A percentile compares a stretch with the other conserved stretches of the same genome.
These are phyloP conservation scores for Triplophysa yarkandensis DNA, from an alignment of 2,797 vertebrate species.

Conservation along the genomic window DNA sequence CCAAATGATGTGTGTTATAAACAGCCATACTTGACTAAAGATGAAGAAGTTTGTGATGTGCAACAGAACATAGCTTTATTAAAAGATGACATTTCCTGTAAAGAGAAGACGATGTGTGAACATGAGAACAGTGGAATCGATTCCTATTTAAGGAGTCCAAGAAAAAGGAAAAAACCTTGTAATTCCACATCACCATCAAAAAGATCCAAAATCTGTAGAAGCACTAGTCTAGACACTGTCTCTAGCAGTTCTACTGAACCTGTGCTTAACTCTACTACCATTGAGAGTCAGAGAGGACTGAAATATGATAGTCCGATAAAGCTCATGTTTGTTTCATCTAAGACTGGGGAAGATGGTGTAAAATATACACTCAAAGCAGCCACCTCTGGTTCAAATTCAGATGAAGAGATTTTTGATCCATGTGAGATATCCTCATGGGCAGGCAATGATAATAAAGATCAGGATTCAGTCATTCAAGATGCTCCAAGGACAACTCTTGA, in stretches of 20 bases:
- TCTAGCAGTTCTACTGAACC: constrained; percentile 39
- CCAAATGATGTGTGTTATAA: constrained; percentile 14
- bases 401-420: constrained; percentile 77
- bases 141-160: constrained; percentile 45
- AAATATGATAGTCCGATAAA: constrained; percentile 91
- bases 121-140: constrained; percentile 28
- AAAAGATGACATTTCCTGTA: constrained; percentile 42
- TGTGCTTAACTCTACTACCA: constrained; percentile 40
- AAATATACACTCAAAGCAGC: constrained; percentile 91
- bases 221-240: constrained; percentile 24
- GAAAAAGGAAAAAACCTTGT: constrained; percentile 41
- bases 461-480: constrained; percentile 50
- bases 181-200: constrained; percentile 58
- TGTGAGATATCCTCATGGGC: constrained; percentile 71
- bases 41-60: constrained; percentile 33
- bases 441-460: constrained; percentile 59
- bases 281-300: constrained; percentile 56
- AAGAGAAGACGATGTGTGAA: constrained; percentile 23
- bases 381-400: constrained; percentile 68
- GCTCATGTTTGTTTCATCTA: constrained; percentile 93
- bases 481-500: constrained; percentile 57
- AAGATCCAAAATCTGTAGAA: constrained; percentile 32
- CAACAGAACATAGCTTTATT: constrained; percentile 34
- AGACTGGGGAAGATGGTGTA: constrained; percentile 83
- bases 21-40: constrained; percentile 20